Evolutionary conservation across 2,797 vertebrate species (phyloP), one percentile per base, ranked within the genome.

Genomic region (Carduelis carduelis): DNA sequence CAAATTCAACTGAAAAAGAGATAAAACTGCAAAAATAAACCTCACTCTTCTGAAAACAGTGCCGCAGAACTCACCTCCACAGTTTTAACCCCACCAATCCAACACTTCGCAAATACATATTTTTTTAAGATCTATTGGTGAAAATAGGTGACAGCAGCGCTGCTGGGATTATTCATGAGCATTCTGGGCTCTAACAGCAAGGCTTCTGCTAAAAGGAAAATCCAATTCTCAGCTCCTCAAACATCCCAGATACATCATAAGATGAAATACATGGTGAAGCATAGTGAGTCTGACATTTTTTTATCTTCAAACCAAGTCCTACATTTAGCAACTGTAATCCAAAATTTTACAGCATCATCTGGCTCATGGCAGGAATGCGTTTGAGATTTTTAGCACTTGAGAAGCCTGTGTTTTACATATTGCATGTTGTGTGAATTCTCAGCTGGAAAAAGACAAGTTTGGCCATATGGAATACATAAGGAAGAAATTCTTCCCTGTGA

Each of bases 1-100:
- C 69, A 71, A 57, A 81, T 41, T 55, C 27, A 69, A 80, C 2
- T 28, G 69, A 50, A 83, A 90, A 80, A 82, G 56, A 61, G 56
- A 61, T 8, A 55, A 28, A 68, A 76, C 11, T 24, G 22, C 13
- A 13, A 52, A 17, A 6, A 57, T 30, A 59, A 26, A 1, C 14
- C 14, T 14, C n/a, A 8, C 1, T n/a, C 13, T 57, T 71, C 64
- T 43, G 9, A 37, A 86, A 82, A 44, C 32, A 28, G 34, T 2
- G 32, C 19, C 0, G 0, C 50, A 82, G 59, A 5, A 39, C n/a
- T 63, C 56, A 17, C 8, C 24, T 65, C 41, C 0, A 0, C 56
- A 78, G 53, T 14, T 35, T 47, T 22, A 68, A 65, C 13, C 39
- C 34, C 4, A 9, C 11, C 59, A 47, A 69, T 8, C 18, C 47